A percentile compares a stretch with the other conserved stretches of the same genome.
Evolutionary conservation across 2,888 invertebrate genomes (phyloP).

Genomic region (Dasysyrphus tricinctus): DNA sequence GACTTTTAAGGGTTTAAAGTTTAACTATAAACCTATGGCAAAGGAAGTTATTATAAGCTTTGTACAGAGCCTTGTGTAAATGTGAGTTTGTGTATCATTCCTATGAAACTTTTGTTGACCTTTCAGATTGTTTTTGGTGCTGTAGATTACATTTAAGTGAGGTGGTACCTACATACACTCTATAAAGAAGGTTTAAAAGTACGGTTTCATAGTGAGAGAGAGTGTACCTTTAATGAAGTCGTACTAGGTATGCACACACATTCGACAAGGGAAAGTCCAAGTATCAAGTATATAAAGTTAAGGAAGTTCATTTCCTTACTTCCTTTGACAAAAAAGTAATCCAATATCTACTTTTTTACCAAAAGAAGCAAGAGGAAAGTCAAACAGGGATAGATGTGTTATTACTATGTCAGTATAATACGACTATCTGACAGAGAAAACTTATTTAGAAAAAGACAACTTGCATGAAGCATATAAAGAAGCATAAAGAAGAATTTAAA

Average conservation of each 20-base stretch:
- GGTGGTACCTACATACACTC: neutral
- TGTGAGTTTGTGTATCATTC: neutral
- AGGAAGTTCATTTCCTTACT: neutral
- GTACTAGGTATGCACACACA: neutral
- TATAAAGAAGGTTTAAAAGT: neutral
- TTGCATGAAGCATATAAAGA: too few relatives aligned
- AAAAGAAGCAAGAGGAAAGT: neutral
- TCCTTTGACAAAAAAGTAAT: neutral
- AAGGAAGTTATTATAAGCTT: constrained; percentile 34
- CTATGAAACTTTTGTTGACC: constrained; percentile 35
- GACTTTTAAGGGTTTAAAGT: constrained; percentile 50
- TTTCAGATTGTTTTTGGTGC: constrained; percentile 26
- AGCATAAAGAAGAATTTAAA: too few relatives aligned
- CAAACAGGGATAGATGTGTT: neutral
- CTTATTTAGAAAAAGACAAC: too few relatives aligned
- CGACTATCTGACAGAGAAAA: too few relatives aligned
- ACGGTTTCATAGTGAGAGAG: neutral
- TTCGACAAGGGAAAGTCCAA: neutral
- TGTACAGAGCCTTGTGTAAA: neutral
- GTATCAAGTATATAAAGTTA: neutral
- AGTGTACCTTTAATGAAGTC: neutral
- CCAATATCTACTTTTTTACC: neutral
- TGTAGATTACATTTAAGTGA: constrained; percentile 1
- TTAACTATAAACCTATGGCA: constrained; percentile 27
- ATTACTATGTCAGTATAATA: too few relatives aligned